phyloP scores from a whole-genome alignment of 2,797 vertebrate genomes.

The Anguilla anguilla region DNA sequence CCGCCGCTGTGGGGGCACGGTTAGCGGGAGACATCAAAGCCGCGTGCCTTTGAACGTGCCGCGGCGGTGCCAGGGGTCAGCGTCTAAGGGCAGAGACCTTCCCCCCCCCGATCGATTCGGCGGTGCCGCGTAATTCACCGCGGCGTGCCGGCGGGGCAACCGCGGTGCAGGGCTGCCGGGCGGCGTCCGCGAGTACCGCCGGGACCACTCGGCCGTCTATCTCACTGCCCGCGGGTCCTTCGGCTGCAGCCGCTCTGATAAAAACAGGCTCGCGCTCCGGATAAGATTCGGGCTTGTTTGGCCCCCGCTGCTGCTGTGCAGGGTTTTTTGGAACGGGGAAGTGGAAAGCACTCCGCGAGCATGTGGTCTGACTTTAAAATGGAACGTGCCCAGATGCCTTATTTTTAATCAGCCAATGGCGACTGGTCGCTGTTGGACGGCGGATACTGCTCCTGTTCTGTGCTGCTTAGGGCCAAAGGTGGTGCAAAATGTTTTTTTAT shows the following conservation, averaged over 20 bases:
- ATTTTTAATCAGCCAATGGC: background rate
- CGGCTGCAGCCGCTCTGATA: slow-evolving; percentile 16
- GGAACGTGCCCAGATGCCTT: background rate
- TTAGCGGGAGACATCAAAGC: slow-evolving; percentile 29
- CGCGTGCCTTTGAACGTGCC: slow-evolving; percentile 8
- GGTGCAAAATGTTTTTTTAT: too few species aligned
- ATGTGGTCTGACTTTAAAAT: slow-evolving; percentile 9
- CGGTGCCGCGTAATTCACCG: background rate
- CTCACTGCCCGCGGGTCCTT: background rate
- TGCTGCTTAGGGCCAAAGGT: background rate
- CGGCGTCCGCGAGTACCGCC: background rate
- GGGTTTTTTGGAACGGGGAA: slow-evolving; percentile 13
- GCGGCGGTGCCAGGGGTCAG: slow-evolving; percentile 32
- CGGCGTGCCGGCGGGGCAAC: background rate
- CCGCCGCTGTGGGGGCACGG: background rate
- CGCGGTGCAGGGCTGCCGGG: background rate
- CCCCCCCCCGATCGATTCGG: background rate
- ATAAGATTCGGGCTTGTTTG: slow-evolving; percentile 13
- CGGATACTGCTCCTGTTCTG: background rate
- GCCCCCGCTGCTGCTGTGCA: slow-evolving; percentile 15
- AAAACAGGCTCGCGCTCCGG: slow-evolving; percentile 20
- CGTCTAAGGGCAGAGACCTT: slow-evolving; percentile 25
- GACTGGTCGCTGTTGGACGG: background rate
- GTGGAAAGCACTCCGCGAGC: background rate
- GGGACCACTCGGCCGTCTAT: background rate